Percentiles rank a stretch among this genome's conserved stretches.
Conservation (phyloP, 2,888 invertebrate species). For the Lepeophtheirus nordmannii region DNA sequence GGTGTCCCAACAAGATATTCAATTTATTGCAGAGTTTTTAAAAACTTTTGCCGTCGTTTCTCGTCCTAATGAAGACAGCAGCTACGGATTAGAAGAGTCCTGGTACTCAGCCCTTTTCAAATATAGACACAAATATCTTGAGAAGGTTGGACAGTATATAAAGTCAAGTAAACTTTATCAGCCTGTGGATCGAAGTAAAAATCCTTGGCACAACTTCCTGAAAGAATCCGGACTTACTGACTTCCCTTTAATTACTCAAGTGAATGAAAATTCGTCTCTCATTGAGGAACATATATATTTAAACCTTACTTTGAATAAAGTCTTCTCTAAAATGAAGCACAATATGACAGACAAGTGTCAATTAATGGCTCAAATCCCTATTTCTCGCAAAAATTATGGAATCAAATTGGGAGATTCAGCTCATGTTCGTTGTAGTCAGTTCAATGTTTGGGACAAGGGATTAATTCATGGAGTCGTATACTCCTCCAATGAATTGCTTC, state of each 20-base stretch:
- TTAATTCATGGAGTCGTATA: background rate
- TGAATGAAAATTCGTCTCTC: slow-evolving; percentile 57
- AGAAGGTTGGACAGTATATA: slow-evolving; percentile 78
- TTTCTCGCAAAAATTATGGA: slow-evolving; percentile 35
- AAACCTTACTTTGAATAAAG: slow-evolving; percentile 22
- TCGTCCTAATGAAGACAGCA: slow-evolving; percentile 22
- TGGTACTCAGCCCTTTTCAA: background rate
- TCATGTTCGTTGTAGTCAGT: slow-evolving; percentile 41
- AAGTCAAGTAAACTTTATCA: slow-evolving; percentile 54
- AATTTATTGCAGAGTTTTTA: slow-evolving; percentile 77
- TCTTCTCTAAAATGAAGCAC: slow-evolving; percentile 40
- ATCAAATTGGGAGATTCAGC: slow-evolving; percentile 38
- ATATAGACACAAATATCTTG: slow-evolving; percentile 44
- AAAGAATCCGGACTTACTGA: slow-evolving; percentile 54
- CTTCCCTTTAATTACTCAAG: slow-evolving; percentile 55
- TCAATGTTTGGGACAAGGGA: background rate
- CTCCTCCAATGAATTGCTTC: slow-evolving; percentile 8
- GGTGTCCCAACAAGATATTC: slow-evolving; percentile 71
- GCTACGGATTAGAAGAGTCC: slow-evolving; percentile 30
- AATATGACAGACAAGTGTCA: slow-evolving; percentile 31
- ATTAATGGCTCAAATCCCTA: slow-evolving; percentile 27
- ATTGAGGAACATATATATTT: slow-evolving; percentile 58
- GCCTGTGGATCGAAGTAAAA: slow-evolving; percentile 51
- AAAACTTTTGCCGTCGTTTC: slow-evolving; percentile 51
- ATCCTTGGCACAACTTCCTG: slow-evolving; percentile 47